Conservation (phyloP, 2,113 vertebrate genomes). For the Otis tarda region DNA sequence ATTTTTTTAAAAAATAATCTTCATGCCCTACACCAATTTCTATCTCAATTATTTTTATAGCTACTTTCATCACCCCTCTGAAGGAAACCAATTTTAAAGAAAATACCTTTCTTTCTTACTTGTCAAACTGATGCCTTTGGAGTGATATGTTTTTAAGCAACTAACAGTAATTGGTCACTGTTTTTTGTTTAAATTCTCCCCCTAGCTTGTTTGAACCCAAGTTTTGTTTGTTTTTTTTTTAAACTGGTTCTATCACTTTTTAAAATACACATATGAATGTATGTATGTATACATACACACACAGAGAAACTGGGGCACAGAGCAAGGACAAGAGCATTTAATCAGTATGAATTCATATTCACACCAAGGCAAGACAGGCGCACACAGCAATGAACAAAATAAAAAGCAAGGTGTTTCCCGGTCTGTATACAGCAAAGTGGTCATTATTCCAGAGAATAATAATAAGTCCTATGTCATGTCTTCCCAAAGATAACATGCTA, state of each 20-base stretch:
- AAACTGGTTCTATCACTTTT: background rate
- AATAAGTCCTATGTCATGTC: background rate
- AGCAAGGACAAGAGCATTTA: background rate
- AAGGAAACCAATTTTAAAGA: background rate
- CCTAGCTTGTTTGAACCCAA: background rate
- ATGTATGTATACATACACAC: background rate
- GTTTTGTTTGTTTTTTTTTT: background rate
- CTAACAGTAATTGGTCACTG: background rate
- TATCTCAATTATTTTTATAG: background rate
- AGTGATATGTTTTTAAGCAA: background rate
- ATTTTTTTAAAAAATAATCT: background rate
- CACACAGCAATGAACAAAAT: background rate
- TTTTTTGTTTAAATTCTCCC: background rate
- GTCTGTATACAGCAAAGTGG: background rate
- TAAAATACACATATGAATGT: background rate
- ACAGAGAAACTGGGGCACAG: background rate
- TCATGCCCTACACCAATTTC: background rate
- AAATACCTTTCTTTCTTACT: background rate
- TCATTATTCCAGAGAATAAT: background rate
- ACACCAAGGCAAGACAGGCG: background rate
- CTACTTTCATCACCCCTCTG: background rate
- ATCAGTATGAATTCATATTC: background rate
- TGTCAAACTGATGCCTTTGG: background rate
- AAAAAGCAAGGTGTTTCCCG: background rate
- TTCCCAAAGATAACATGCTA: background rate